A percentile compares a stretch with the other conserved stretches of the same genome.
These are phyloP conservation scores for Melanostigma gelatinosum DNA, from an alignment of 2,113 vertebrate genomes.

Conservation along the genomic window DNA sequence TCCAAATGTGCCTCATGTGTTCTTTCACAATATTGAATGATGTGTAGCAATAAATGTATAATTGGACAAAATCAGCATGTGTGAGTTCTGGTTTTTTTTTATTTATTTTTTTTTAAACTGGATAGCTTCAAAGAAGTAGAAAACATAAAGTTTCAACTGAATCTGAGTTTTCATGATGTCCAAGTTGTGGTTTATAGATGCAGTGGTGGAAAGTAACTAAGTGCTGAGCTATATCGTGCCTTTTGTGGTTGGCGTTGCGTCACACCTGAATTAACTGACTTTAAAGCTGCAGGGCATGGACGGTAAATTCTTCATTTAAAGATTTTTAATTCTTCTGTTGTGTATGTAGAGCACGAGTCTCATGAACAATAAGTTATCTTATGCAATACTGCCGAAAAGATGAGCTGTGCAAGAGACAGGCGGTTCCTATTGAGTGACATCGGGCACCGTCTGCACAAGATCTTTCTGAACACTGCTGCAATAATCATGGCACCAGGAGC, in stretches of 20 bases:
- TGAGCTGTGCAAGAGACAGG: slow-evolving; percentile 18
- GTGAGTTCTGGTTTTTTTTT: not conserved
- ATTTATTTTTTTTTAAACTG: not conserved
- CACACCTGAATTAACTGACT: no score
- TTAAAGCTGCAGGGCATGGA: no score
- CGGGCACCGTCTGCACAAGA: slow-evolving; percentile 3
- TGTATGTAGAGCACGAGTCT: not conserved
- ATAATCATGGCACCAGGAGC: slow-evolving; percentile 79
- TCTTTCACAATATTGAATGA: slow-evolving; percentile 13
- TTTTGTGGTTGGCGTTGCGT: no score
- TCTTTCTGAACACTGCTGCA: slow-evolving; percentile 50
- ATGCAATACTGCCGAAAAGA: not conserved
- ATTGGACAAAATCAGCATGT: not conserved
- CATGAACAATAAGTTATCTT: not conserved
- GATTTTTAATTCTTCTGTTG: no score
- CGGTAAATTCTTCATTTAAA: no score
- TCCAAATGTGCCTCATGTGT: slow-evolving; percentile 21
- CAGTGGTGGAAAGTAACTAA: not conserved
- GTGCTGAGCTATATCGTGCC: no score
- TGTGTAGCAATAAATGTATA: slow-evolving; percentile 42
- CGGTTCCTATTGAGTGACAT: slow-evolving; percentile 55
- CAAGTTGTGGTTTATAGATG: not conserved
- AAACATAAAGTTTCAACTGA: not conserved
- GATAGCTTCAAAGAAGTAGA: not conserved
- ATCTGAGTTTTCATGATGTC: not conserved